Conservation (phyloP, 1,140 invertebrate genomes). For the Drepana arcuata region DNA sequence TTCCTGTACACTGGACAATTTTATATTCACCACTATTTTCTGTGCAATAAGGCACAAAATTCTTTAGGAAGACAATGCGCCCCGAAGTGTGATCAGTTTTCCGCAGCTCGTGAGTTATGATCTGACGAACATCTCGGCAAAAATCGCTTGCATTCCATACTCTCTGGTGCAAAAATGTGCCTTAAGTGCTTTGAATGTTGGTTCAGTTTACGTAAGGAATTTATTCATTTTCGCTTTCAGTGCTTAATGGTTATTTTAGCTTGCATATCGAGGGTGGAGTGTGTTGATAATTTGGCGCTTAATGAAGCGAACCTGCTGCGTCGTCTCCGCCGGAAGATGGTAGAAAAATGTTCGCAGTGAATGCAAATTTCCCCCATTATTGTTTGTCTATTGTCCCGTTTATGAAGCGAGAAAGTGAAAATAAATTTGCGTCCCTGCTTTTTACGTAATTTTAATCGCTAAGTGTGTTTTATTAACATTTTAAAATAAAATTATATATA, state of each 20-base stretch:
- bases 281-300: conserved; percentile 65
- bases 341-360: conserved; percentile 54
- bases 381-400: conserved; percentile 60
- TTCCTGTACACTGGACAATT: conserved; percentile 1
- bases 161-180: conserved; percentile 27
- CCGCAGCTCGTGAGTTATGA: conserved; percentile 45
- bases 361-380: conserved; percentile 62
- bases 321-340: conserved; percentile 50
- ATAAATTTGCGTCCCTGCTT: conserved; percentile 13
- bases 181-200: conserved; percentile 20
- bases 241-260: conserved; percentile 45
- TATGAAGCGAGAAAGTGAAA: conserved; percentile 43
- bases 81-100: conserved; percentile 28
- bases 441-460: too few relatives aligned
- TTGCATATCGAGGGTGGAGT: conserved; percentile 36
- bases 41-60: conserved; percentile 6
- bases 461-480: too few relatives aligned
- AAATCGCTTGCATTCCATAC: conserved; percentile 22
- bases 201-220: conserved; percentile 14
- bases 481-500: too few relatives aligned
- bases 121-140: conserved; percentile 43
- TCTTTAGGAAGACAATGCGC: conserved; percentile 1
- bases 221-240: conserved; percentile 13
- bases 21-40: conserved; percentile 2
- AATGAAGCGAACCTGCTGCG: conserved; percentile 57